Evolutionary conservation across 2,113 vertebrate genomes (phyloP).

Genomic region (Pagrus major): DNA sequence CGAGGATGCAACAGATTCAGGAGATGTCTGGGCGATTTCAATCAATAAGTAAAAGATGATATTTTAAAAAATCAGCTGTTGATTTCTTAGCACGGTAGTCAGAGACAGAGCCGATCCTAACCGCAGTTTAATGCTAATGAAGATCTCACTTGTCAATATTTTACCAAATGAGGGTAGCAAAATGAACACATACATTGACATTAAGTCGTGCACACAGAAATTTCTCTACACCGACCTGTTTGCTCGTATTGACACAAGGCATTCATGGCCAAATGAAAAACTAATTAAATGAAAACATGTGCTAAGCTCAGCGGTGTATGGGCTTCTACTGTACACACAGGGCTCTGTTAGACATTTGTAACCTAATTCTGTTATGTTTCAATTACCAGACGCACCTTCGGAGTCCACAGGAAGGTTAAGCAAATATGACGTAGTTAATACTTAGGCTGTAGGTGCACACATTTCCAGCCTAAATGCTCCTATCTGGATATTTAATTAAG

Average conservation of each 20-base stretch:
- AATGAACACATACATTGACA: conserved; percentile 38
- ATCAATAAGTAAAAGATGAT: not conserved
- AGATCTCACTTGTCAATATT: conserved; percentile 36
- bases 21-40: not conserved
- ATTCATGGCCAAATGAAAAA: conserved; percentile 82
- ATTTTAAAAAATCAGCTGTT: not conserved
- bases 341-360: conserved; percentile 83
- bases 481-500: conserved; percentile 78
- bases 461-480: conserved; percentile 69
- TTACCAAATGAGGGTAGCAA: conserved; percentile 23
- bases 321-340: conserved; percentile 81
- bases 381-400: conserved; percentile 84
- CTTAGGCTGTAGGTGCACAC: conserved; percentile 70
- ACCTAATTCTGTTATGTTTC: conserved; percentile 85
- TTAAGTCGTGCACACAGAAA: conserved; percentile 47
- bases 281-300: conserved; percentile 87
- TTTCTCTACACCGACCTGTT: conserved; percentile 58
- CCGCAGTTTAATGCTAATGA: not conserved
- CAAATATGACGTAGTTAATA: conserved; percentile 79
- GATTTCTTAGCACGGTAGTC: not conserved
- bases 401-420: conserved; percentile 85
- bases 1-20: not conserved
- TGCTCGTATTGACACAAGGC: conserved; percentile 72
- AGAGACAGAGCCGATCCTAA: not conserved
- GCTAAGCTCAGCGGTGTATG: conserved; percentile 77